phyloP scores from a whole-genome alignment of 2,113 vertebrate species.

The Macquaria ambigua region DNA sequence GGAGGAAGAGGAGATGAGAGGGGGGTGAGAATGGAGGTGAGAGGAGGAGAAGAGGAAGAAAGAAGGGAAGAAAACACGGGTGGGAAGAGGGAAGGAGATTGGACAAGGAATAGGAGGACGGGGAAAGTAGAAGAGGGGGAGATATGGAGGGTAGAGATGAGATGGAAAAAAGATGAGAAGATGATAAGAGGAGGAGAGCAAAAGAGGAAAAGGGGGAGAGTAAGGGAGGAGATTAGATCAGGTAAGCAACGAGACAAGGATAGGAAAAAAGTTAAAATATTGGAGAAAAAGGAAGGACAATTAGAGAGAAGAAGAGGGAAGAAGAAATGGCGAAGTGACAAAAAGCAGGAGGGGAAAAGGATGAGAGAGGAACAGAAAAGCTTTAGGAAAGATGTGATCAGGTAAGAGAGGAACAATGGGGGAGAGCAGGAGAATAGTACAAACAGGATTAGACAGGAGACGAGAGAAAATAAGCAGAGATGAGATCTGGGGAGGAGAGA shows the following conservation, averaged over 20 bases:
- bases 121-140: no score
- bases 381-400: background rate
- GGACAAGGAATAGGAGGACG: background rate
- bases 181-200: background rate
- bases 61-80: background rate
- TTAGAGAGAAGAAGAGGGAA: background rate
- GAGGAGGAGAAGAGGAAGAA: background rate
- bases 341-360: background rate
- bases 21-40: background rate
- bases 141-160: no score
- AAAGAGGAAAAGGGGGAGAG: background rate
- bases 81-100: background rate
- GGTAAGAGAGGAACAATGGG: conserved; percentile 10
- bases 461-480: conserved; percentile 27
- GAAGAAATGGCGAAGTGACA: background rate
- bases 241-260: background rate
- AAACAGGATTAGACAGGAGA: conserved; percentile 41
- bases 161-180: background rate
- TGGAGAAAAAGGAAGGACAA: background rate
- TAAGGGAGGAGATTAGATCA: background rate
- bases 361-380: background rate
- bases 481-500: conserved; percentile 11
- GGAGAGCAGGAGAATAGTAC: background rate
- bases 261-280: background rate
- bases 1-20: background rate